Evolutionary conservation across 37 sponge, comb jelly and placozoan genomes (phyloP).

Genomic region (Ephydatia muelleri): DNA sequence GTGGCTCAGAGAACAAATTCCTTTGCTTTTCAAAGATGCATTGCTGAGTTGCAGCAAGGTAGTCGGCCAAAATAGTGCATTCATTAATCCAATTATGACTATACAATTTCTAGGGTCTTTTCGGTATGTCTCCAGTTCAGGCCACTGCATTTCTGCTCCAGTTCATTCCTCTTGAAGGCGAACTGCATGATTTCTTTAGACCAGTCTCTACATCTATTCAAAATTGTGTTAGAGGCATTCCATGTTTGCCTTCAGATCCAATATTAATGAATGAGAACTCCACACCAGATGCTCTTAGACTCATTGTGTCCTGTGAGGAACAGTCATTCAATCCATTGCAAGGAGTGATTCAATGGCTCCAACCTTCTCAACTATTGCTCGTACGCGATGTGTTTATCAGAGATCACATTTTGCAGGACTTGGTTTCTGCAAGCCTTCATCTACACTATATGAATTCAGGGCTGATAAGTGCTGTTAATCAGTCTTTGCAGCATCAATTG

Average conservation of each 20-base stretch:
- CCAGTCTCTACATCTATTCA: constrained; percentile 52
- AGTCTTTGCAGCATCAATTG: constrained; percentile 26
- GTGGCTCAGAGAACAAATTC: constrained; percentile 66
- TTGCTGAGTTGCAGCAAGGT: constrained; percentile 32
- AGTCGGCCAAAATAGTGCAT: background rate
- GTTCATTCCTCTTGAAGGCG: constrained; percentile 69
- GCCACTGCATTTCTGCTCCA: constrained; percentile 50
- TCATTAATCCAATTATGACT: background rate
- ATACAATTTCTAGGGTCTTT: background rate
- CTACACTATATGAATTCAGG: constrained; percentile 43
- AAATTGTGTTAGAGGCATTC: constrained; percentile 29
- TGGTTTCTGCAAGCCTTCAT: constrained; percentile 20
- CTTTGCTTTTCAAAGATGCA: constrained; percentile 44
- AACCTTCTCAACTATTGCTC: constrained; percentile 53
- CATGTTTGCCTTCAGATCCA: constrained; percentile 53
- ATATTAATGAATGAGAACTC: background rate
- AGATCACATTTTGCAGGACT: constrained; percentile 32
- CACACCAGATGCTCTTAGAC: background rate
- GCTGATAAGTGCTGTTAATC: constrained; percentile 11
- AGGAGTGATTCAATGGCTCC: constrained; percentile 29
- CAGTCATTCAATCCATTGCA: background rate
- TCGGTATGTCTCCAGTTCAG: constrained; percentile 14
- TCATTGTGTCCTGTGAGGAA: background rate
- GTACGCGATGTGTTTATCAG: constrained; percentile 23
- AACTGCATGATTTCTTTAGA: constrained; percentile 64